These are phyloP conservation scores for Chloromyia formosa DNA, from an alignment of 2,888 invertebrate species.

Conservation along the genomic window DNA sequence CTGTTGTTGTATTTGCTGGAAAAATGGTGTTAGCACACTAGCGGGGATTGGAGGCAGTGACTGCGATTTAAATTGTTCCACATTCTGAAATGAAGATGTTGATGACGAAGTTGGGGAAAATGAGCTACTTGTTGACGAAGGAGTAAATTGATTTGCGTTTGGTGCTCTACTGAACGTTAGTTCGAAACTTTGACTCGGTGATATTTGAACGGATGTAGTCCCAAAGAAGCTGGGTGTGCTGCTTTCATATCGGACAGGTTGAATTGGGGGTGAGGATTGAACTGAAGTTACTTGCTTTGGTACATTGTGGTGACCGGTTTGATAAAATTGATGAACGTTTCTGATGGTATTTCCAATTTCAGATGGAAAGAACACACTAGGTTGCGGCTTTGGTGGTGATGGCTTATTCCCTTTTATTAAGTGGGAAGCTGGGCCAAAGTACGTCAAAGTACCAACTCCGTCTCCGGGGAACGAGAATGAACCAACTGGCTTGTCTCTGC, in stretches of 20 bases:
- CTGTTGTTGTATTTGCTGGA: conserved; percentile 43
- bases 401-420: conserved; percentile 13
- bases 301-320: not conserved
- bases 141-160: not conserved
- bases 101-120: not conserved
- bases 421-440: conserved; percentile 42
- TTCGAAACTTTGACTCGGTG: conserved; percentile 16
- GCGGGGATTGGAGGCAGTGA: conserved; percentile 47
- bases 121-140: conserved; percentile 11
- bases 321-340: not conserved
- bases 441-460: conserved; percentile 15
- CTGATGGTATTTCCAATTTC: not conserved
- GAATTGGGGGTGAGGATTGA: not conserved
- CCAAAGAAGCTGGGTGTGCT: conserved; percentile 33
- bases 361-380: conserved; percentile 4
- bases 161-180: not conserved
- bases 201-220: conserved; percentile 9
- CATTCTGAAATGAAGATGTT: not conserved
- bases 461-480: conserved; percentile 29
- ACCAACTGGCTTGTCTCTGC: conserved; percentile 14
- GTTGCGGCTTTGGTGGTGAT: conserved; percentile 4
- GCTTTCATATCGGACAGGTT: conserved; percentile 26
- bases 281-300: not conserved
- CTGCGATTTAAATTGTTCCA: not conserved
- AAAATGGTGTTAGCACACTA: conserved; percentile 48